Evolutionary conservation across 1,140 invertebrate genomes (phyloP).

Genomic region (Tribolium madens): DNA sequence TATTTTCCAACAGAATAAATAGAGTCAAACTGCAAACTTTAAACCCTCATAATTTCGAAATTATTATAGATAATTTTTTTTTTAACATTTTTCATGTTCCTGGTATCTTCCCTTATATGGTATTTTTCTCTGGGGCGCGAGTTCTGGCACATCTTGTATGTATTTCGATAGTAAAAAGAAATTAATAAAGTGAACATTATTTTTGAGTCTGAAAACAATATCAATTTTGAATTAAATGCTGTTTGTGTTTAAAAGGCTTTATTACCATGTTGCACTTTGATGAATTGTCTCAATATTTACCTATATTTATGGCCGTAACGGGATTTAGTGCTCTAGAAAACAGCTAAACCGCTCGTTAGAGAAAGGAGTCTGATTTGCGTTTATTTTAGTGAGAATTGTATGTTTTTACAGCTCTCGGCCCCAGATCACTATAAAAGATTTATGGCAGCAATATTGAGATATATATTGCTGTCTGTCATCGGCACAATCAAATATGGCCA

Average conservation of each 20-base stretch:
- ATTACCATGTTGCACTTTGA: background rate
- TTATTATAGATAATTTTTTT: too few relatives aligned
- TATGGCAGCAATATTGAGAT: conserved; percentile 3
- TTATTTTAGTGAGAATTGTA: conserved; percentile 3
- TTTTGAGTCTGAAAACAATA: too few relatives aligned
- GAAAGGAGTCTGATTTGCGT: conserved; percentile 1
- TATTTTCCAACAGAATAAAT: too few relatives aligned
- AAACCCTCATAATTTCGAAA: too few relatives aligned
- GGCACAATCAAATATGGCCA: conserved; percentile 18
- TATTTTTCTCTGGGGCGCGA: too few relatives aligned
- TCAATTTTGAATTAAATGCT: background rate
- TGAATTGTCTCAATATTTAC: conserved; percentile 6
- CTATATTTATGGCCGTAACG: background rate
- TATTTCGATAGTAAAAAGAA: too few relatives aligned
- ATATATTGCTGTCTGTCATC: conserved; percentile 8
- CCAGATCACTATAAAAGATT: conserved; percentile 1
- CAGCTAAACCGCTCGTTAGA: background rate
- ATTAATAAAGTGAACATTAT: background rate
- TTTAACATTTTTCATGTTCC: too few relatives aligned
- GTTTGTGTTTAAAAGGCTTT: background rate
- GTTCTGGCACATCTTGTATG: too few relatives aligned
- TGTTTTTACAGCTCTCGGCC: conserved; percentile 2
- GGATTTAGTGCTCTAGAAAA: conserved; percentile 8
- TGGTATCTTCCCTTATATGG: too few relatives aligned
- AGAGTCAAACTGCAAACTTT: too few relatives aligned